Base-by-base conservation (phyloP, 2,113 vertebrate genomes). In the Neolamprologus longior region DNA sequence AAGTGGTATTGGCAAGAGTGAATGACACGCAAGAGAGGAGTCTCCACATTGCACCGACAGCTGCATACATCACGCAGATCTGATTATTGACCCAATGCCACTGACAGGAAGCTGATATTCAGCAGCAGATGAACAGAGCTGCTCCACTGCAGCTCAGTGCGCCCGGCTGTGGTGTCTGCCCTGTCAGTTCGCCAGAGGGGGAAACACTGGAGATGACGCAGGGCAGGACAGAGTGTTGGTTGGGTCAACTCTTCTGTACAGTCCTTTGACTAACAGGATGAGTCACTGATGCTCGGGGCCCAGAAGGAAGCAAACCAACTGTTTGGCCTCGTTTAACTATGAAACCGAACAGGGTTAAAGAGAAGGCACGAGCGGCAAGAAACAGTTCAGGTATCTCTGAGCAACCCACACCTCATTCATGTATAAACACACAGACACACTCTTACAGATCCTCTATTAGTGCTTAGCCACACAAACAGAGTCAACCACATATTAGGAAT, bases 241-340 rank as follows among this genome's bases (percentile, higher is more conserved):
- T 73, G 88, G 93, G 91, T 94, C 93, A 92, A 66, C 33, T 78
- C 82, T 71, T 85, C 78, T 78, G 73, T 54, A 83, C 57, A 82
- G 78, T 81, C 81, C 50, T 92, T 88, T 90, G 87, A 93, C 90
- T 89, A 92, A 90, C 87, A 42, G 82, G 61, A 76, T 93, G 94
- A 94, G 61, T 94, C 92, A 92, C 42, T 19, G 81, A 31, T 24
- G 89, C 81, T 90, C 54, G 28, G 54, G 83, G 71, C 68, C 81
- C 68, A 42, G 8, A 79, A 28, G 54, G 61, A 87, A 73, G 66
- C 47, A 76, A 88, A 88, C 35, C 66, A 73, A 53, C 63, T 9
- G 81, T 85, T 91, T 89, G 85, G 86, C 82, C 92, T 89, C 15
- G 50, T 91, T 89, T 86, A 88, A 52, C 91, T 82, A 78, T 86